Conservation (phyloP, 30 jellyfish, hydroid and myxozoan species). For the Hydra vulgaris region DNA sequence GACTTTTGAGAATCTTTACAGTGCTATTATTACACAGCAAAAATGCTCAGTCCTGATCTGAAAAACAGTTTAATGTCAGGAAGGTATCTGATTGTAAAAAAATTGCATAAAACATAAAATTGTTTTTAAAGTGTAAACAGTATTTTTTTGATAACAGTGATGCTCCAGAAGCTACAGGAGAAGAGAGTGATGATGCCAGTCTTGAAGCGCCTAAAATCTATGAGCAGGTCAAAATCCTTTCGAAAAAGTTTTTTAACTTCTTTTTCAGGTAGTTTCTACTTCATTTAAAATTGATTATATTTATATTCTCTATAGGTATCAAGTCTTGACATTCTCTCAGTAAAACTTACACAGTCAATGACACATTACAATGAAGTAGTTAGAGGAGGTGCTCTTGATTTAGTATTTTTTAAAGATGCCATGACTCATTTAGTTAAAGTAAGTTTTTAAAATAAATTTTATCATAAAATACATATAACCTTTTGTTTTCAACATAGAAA, state of each 20-base stretch:
- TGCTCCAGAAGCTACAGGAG: constrained; percentile 96
- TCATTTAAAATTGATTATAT: background rate
- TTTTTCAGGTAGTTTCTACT: background rate
- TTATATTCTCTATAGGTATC: constrained; percentile 36
- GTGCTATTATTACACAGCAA: too few relatives aligned
- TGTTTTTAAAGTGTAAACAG: background rate
- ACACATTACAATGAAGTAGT: constrained; percentile 66
- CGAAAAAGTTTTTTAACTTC: too few relatives aligned
- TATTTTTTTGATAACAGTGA: constrained; percentile 36
- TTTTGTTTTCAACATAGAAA: too few relatives aligned
- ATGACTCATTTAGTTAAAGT: constrained; percentile 89
- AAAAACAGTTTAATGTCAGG: too few relatives aligned
- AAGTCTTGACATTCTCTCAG: constrained; percentile 38
- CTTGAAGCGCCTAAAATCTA: constrained; percentile 82
- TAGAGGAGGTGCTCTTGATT: constrained; percentile 80
- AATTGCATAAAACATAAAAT: too few relatives aligned
- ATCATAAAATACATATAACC: background rate
- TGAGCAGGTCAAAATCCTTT: constrained; percentile 51
- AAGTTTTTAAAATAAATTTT: too few relatives aligned
- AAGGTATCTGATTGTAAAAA: too few relatives aligned
- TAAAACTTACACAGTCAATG: constrained; percentile 41
- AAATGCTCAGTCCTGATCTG: too few relatives aligned
- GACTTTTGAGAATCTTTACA: too few relatives aligned
- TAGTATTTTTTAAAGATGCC: constrained; percentile 94
- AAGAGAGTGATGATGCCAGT: constrained; percentile 90